phyloP scores from a whole-genome alignment of 2,113 vertebrate genomes.

The Mandrillus leucophaeus region DNA sequence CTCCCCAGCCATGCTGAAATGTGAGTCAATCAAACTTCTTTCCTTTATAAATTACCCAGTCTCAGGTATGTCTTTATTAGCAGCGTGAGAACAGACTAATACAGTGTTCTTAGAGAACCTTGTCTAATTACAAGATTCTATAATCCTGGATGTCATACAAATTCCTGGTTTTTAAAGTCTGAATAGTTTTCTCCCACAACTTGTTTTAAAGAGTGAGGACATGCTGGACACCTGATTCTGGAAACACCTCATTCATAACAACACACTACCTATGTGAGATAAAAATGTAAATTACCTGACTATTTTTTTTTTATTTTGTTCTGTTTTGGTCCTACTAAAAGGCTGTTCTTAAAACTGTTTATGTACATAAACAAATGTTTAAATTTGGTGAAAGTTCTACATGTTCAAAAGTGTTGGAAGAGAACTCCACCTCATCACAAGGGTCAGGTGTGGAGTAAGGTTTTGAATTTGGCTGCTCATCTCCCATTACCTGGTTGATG shows the following conservation, averaged over 20 bases:
- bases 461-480: neutral
- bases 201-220: neutral
- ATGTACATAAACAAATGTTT: neutral
- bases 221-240: neutral
- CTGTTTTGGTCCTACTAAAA: neutral
- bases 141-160: neutral
- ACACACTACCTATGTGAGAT: neutral
- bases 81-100: too few relatives aligned
- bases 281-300: neutral
- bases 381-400: neutral
- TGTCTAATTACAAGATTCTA: neutral
- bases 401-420: neutral
- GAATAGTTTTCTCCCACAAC: neutral
- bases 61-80: too few relatives aligned
- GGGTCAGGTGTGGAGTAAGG: fast-evolving
- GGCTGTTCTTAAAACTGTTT: neutral
- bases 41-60: too few relatives aligned
- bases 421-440: too few relatives aligned
- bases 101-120: neutral
- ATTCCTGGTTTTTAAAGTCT: neutral
- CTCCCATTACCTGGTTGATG: too few relatives aligned
- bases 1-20: too few relatives aligned
- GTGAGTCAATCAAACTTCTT: too few relatives aligned
- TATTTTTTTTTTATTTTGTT: neutral
- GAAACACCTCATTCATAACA: neutral